Evolutionary conservation across 2,888 invertebrate species (phyloP).

Genomic region (Tetheella fluctuosa): DNA sequence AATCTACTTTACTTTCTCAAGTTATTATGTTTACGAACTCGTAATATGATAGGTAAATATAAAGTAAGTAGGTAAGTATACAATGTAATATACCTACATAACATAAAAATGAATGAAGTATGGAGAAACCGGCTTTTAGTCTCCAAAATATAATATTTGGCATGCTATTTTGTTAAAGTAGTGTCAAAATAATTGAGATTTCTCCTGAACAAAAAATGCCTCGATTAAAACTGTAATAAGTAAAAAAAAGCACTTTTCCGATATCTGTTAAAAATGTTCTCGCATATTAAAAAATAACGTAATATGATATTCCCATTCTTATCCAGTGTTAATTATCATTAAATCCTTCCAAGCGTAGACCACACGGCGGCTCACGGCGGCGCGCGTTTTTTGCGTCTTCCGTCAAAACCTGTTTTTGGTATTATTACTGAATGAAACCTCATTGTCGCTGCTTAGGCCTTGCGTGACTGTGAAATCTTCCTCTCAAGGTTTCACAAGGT

Average conservation of each 20-base stretch:
- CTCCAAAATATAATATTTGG: no score
- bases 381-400: conserved; percentile 57
- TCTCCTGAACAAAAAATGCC: no score
- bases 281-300: background rate
- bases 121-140: no score
- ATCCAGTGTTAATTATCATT: conserved; percentile 32
- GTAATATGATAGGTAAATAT: no score
- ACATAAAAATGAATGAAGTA: no score
- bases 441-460: conserved; percentile 17
- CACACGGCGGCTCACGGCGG: conserved; percentile 29
- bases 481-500: conserved; percentile 24
- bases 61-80: no score
- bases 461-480: conserved; percentile 27
- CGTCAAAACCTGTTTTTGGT: conserved; percentile 57
- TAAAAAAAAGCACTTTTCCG: background rate
- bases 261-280: background rate
- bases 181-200: no score
- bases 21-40: no score
- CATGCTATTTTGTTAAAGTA: no score
- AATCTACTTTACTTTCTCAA: no score
- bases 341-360: conserved; percentile 32
- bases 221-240: background rate
- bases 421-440: conserved; percentile 33
- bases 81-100: no score
- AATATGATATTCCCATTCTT: conserved; percentile 30